Evolutionary conservation across 2,797 vertebrate species (phyloP).

Genomic region (Gouania willdenowi): DNA sequence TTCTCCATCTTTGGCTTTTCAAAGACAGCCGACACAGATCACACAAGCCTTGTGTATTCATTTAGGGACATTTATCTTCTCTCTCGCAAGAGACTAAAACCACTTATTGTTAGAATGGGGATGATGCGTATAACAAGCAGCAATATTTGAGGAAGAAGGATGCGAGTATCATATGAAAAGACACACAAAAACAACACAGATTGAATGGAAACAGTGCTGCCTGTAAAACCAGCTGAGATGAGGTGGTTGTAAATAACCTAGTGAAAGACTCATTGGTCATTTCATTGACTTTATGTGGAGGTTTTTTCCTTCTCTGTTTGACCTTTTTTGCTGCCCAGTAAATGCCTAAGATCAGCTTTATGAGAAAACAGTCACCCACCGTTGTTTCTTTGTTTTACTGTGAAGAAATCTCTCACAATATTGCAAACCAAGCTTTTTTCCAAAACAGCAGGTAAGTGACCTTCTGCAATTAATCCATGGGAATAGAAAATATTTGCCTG

Average conservation of each 20-base stretch:
- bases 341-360: constrained; percentile 45
- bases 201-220: constrained; percentile 2
- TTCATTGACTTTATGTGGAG: constrained; percentile 38
- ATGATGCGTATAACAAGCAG: too few relatives aligned
- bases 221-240: constrained; percentile 14
- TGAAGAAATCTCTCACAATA: too few relatives aligned
- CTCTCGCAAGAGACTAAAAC: background rate
- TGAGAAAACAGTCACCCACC: too few relatives aligned
- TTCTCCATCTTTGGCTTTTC: constrained; percentile 3
- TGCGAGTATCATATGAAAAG: too few relatives aligned
- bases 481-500: too few relatives aligned
- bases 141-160: too few relatives aligned
- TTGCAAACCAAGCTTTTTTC: too few relatives aligned
- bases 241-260: constrained; percentile 28
- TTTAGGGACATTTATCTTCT: constrained; percentile 1
- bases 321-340: constrained; percentile 38
- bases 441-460: too few relatives aligned
- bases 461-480: too few relatives aligned
- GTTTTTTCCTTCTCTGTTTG: constrained; percentile 12
- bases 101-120: too few relatives aligned
- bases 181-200: constrained; percentile 4
- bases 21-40: background rate
- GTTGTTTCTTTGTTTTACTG: too few relatives aligned
- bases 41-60: background rate
- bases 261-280: constrained; percentile 42